phyloP scores from a whole-genome alignment of 2,113 vertebrate species.

The Picathartes gymnocephalus region DNA sequence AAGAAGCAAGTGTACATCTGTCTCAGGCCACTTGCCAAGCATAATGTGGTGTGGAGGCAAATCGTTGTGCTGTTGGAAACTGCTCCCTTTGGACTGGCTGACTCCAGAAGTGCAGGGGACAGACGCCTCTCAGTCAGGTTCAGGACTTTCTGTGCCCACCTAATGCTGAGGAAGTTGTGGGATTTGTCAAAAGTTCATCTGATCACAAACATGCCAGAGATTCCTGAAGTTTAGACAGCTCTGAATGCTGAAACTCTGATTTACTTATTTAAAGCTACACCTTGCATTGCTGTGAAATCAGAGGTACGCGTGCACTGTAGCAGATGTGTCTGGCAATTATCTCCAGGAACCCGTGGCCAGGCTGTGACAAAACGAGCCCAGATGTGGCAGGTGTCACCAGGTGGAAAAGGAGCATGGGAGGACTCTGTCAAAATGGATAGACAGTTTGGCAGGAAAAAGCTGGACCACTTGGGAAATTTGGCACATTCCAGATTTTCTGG shows the following conservation, averaged over 20 bases:
- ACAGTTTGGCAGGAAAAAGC: neutral
- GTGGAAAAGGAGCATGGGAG: neutral
- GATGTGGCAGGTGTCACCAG: neutral
- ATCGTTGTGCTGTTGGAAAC: neutral
- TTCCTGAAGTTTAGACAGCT: neutral
- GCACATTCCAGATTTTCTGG: neutral
- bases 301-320: neutral
- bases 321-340: neutral
- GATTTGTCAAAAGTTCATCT: neutral
- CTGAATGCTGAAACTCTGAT: neutral
- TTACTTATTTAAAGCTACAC: neutral
- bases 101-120: neutral
- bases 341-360: neutral
- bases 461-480: neutral
- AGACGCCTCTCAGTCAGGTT: neutral
- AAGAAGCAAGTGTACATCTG: constrained; percentile 47
- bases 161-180: neutral
- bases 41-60: constrained; percentile 5
- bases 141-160: neutral
- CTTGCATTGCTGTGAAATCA: neutral
- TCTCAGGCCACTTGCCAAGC: constrained; percentile 62
- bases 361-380: constrained; percentile 1
- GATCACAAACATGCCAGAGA: neutral
- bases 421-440: neutral
- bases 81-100: neutral